Evolutionary conservation across 2,113 vertebrate species (phyloP).

Genomic region (Ascaphus truei): DNA sequence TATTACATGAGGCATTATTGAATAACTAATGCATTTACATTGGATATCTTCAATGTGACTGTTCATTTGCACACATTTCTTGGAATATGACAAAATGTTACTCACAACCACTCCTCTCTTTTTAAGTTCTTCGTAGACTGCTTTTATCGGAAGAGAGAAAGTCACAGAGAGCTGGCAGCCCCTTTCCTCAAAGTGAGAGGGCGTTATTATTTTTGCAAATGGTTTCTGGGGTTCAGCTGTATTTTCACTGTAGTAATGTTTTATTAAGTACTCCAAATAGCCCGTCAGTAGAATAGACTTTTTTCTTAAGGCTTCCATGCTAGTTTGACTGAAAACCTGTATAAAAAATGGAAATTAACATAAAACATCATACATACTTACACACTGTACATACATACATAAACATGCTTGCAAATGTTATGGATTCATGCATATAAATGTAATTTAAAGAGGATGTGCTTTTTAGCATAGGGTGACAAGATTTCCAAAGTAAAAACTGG

Average conservation of each 20-base stretch:
- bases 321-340: conserved; percentile 81
- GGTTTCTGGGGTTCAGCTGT: conserved; percentile 51
- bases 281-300: conserved; percentile 88
- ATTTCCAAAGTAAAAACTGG: too few relatives aligned
- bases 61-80: not conserved
- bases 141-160: conserved; percentile 73
- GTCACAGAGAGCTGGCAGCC: conserved; percentile 87
- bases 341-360: conserved; percentile 22
- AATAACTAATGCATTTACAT: too few relatives aligned
- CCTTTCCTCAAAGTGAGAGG: conserved; percentile 65
- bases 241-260: conserved; percentile 58
- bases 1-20: too few relatives aligned
- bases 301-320: conserved; percentile 73
- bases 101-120: conserved; percentile 86
- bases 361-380: conserved; percentile 24
- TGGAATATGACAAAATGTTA: conserved; percentile 34
- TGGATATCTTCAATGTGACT: too few relatives aligned
- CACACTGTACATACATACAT: too few relatives aligned
- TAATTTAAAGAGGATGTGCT: too few relatives aligned
- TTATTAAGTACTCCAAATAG: conserved; percentile 88
- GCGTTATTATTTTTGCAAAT: conserved; percentile 77
- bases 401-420: too few relatives aligned
- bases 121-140: conserved; percentile 76
- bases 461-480: too few relatives aligned
- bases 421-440: too few relatives aligned